Evolutionary conservation across 2,113 vertebrate species (phyloP).

Genomic region (Stegostoma tigrinum): DNA sequence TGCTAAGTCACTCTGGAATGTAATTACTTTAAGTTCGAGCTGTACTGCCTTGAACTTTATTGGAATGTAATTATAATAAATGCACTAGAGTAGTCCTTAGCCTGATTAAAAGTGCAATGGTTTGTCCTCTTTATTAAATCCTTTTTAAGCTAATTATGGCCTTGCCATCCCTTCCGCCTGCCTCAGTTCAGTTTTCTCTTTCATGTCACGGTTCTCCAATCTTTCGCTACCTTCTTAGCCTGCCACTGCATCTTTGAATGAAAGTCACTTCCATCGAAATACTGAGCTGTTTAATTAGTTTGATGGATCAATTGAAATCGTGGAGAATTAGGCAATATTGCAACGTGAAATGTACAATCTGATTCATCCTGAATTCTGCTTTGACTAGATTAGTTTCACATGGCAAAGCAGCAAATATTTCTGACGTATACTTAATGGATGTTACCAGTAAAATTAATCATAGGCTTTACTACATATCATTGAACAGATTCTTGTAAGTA

Average conservation of each 20-base stretch:
- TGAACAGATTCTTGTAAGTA: not conserved
- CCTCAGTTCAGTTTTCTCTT: not conserved
- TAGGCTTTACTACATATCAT: not conserved
- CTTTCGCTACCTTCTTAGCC: not conserved
- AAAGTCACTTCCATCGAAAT: not conserved
- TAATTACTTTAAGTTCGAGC: slow-evolving; percentile 31
- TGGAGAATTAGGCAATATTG: not conserved
- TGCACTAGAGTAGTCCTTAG: not conserved
- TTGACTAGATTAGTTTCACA: not conserved
- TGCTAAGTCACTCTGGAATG: slow-evolving; percentile 33
- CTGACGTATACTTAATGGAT: not conserved
- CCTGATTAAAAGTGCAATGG: slow-evolving; percentile 35
- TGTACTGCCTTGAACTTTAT: slow-evolving; percentile 30
- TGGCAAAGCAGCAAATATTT: not conserved
- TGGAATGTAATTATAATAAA: slow-evolving; percentile 35
- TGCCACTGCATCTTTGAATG: not conserved
- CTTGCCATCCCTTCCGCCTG: not conserved
- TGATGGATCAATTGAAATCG: not conserved
- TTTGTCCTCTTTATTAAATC: slow-evolving; percentile 33
- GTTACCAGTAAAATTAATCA: not conserved
- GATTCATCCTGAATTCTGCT: not conserved
- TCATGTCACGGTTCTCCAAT: not conserved
- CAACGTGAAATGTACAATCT: not conserved
- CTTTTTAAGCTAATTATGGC: slow-evolving; percentile 32
- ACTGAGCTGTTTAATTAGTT: not conserved